Conservation (phyloP, 37 sponge, comb jelly and placozoan genomes). For the Cliona cf. orientalis region DNA sequence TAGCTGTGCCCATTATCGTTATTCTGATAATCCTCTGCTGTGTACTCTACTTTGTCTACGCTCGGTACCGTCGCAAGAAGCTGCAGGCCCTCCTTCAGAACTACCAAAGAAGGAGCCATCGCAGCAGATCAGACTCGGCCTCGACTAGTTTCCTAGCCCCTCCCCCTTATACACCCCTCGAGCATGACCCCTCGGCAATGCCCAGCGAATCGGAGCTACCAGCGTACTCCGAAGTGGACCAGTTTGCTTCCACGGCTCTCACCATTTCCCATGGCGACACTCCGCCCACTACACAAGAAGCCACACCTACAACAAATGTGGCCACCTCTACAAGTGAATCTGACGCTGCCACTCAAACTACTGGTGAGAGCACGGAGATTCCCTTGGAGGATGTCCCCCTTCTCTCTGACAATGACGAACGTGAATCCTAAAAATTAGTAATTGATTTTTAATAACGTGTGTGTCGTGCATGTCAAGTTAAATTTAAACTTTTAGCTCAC, state of each 20-base stretch:
- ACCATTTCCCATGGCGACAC: background rate
- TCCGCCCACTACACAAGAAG: background rate
- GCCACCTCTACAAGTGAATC: background rate
- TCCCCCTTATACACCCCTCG: slow-evolving; percentile 44
- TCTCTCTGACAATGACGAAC: background rate
- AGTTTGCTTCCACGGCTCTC: slow-evolving; percentile 7
- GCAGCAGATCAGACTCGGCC: too few relatives aligned
- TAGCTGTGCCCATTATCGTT: slow-evolving; percentile 51
- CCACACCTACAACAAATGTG: background rate
- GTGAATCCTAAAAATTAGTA: background rate
- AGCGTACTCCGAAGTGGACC: slow-evolving; percentile 59
- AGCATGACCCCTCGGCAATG: background rate
- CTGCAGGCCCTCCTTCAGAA: background rate
- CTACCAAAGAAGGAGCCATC: background rate
- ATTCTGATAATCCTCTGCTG: slow-evolving; percentile 26
- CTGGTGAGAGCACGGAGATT: background rate
- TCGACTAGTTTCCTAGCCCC: slow-evolving; percentile 15
- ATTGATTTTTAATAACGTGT: too few relatives aligned
- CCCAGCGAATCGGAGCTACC: slow-evolving; percentile 41
- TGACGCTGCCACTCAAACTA: background rate
- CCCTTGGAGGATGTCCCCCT: slow-evolving; percentile 8
- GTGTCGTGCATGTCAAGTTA: background rate
- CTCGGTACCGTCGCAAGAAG: slow-evolving; percentile 26
- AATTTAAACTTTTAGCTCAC: background rate
- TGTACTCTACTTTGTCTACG: slow-evolving; percentile 43